Conservation (phyloP, 2,113 vertebrate species). For the Electrona antarctica region DNA sequence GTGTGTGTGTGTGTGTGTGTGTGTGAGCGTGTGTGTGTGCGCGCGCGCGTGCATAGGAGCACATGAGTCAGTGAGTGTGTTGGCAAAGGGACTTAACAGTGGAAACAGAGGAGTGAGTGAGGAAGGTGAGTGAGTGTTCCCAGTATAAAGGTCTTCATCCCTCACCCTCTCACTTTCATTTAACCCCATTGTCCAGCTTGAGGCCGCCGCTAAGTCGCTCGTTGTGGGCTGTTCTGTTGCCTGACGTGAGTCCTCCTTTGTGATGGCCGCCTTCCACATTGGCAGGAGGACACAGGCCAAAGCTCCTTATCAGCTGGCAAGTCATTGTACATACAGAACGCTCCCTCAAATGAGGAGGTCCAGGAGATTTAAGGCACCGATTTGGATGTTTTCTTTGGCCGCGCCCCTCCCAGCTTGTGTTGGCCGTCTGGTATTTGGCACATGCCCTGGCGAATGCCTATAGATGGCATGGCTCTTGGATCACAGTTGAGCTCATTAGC, state of each 20-base stretch:
- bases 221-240: not conserved
- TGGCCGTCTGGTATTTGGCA: constrained; percentile 34
- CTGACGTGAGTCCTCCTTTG: not conserved
- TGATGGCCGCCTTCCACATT: not conserved
- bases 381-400: not conserved
- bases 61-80: not conserved
- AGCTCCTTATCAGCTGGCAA: constrained; percentile 6
- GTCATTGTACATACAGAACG: constrained; percentile 7
- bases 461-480: constrained; percentile 58
- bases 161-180: constrained; percentile 32
- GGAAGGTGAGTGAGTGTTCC: constrained; percentile 6
- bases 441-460: constrained; percentile 33
- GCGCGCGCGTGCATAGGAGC: not conserved
- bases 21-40: not conserved
- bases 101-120: not conserved
- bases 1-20: not conserved
- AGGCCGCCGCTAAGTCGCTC: not conserved
- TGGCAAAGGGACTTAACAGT: not conserved
- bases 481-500: constrained; percentile 64
- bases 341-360: not conserved
- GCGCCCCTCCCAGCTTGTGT: not conserved
- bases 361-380: not conserved
- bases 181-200: constrained; percentile 10
- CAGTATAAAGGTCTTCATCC: constrained; percentile 8
- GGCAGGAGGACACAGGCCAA: not conserved